Base-by-base conservation (phyloP, 2,888 invertebrate genomes). In the Aproaerema taeniolella region DNA sequence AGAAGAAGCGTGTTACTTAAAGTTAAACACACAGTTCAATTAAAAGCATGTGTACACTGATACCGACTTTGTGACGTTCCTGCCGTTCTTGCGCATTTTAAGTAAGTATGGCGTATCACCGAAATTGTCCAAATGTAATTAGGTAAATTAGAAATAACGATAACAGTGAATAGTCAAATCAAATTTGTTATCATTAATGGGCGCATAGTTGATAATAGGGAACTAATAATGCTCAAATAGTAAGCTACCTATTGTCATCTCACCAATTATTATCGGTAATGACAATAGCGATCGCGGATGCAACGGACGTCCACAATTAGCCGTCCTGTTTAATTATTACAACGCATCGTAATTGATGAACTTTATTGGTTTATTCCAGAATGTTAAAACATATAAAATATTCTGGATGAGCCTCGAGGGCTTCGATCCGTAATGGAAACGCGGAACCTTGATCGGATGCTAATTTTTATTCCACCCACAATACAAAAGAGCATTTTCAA, bases 361-460 rank as follows among this genome's bases (percentile, higher is more conserved):
- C 43, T 46, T 48, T 45, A 48, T 51, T 44, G 45, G 42, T 45
- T 45, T 43, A 53, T 39, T 16, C 36, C 26, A 38, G 34, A 38
- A 44, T 39, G 34, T 43, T 32, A 45, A n/a, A 39, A 42, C 40
- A 34, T 42, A 38, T 41, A 38, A 46, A 42, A 48, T 46, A 47
- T 48, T 45, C 31, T 37, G 34, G 41, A 41, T 31, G 39, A 43
- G 16, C 28, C n/a, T n/a, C n/a, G n/a, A n/a, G 4, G n/a, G 34
- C 41, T 17, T 7, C 32, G 41, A 39, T 39, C 29, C 38, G 35
- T 35, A 41, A 43, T 34, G 34, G 9, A 13, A 34, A 14, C n/a
- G 4, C n/a, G 25, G 5, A 2, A 13, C 34, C 11, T 34, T 40
- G 16, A 31, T 26, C 25, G 24, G 9, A 50, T 39, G 43, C 31